These are phyloP conservation scores for Dromas ardeola DNA, from an alignment of 2,113 vertebrate genomes.

Conservation along the genomic window DNA sequence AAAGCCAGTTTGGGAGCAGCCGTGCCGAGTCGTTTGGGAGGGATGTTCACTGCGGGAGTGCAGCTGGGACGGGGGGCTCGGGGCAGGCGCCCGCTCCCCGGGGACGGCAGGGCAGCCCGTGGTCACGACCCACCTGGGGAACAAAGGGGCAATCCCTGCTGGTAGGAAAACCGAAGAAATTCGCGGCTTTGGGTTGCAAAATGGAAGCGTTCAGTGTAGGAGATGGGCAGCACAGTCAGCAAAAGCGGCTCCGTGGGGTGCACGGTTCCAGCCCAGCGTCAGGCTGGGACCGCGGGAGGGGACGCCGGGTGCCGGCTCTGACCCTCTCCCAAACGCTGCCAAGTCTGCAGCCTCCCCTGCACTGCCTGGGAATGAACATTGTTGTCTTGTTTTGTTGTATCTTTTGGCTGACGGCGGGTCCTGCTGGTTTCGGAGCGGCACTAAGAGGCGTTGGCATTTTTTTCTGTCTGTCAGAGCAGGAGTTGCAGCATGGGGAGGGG, in stretches of 20 bases:
- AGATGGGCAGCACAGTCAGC: neutral
- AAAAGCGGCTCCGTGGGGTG: neutral
- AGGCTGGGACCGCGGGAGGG: neutral
- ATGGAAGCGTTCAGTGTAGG: neutral
- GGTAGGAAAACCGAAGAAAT: neutral
- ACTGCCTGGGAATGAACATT: neutral
- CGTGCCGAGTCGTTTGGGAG: accelerated
- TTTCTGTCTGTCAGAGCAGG: neutral
- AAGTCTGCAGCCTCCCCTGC: neutral
- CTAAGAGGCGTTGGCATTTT: neutral
- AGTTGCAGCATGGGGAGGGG: neutral
- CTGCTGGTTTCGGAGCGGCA: neutral
- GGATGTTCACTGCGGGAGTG: accelerated
- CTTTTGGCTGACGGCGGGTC: neutral
- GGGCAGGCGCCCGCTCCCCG: accelerated
- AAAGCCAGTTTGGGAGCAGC: neutral
- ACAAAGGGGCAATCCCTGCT: neutral
- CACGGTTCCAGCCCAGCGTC: accelerated
- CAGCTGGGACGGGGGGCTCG: neutral
- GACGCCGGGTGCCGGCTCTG: neutral
- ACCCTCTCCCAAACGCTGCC: neutral
- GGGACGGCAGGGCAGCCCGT: neutral
- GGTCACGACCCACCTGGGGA: accelerated
- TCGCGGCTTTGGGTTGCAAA: neutral
- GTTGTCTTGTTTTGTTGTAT: neutral